These are phyloP conservation scores for Drosophila yakuba DNA, from an alignment of 1,140 invertebrate genomes.

Conservation along the genomic window DNA sequence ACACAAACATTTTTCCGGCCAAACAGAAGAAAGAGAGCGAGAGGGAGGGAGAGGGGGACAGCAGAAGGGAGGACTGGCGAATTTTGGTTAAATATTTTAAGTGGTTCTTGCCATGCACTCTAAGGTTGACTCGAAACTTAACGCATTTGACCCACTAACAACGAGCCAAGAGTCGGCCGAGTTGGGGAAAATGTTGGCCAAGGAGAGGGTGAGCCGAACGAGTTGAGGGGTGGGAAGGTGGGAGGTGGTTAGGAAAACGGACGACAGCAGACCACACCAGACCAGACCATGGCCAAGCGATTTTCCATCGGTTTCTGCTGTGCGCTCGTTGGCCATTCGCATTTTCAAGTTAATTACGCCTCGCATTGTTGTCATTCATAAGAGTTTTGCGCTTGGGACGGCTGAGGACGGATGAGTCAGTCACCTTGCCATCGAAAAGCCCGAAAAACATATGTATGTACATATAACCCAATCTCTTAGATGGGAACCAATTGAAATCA, in stretches of 20 bases:
- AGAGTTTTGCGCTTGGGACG: constrained; percentile 31
- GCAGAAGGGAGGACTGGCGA: constrained; percentile 28
- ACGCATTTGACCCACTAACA: constrained; percentile 79
- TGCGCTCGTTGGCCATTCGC: constrained; percentile 44
- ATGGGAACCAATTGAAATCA: constrained; percentile 42
- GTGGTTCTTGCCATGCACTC: constrained; percentile 75
- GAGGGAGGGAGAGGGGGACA: constrained; percentile 18
- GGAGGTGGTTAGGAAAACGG: constrained; percentile 3
- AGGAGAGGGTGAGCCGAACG: constrained; percentile 14
- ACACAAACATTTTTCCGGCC: constrained; percentile 40
- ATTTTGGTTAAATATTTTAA: constrained; percentile 79
- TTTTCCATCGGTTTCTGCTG: constrained; percentile 46
- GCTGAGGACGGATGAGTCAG: constrained; percentile 48
- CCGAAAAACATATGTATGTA: background rate
- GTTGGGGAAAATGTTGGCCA: constrained; percentile 32
- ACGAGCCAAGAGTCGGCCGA: constrained; percentile 16
- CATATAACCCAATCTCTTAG: background rate
- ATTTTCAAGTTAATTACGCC: constrained; percentile 72
- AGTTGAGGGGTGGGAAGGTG: background rate
- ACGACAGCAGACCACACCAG: constrained; percentile 19
- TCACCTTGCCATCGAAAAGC: constrained; percentile 31
- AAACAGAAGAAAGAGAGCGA: constrained; percentile 22
- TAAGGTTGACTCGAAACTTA: constrained; percentile 67
- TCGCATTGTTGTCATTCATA: constrained; percentile 75
- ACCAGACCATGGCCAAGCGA: constrained; percentile 45